Evolutionary conservation across 92 coral and sea anemone genomes (phyloP).

Genomic region (Nematostella vectensis): DNA sequence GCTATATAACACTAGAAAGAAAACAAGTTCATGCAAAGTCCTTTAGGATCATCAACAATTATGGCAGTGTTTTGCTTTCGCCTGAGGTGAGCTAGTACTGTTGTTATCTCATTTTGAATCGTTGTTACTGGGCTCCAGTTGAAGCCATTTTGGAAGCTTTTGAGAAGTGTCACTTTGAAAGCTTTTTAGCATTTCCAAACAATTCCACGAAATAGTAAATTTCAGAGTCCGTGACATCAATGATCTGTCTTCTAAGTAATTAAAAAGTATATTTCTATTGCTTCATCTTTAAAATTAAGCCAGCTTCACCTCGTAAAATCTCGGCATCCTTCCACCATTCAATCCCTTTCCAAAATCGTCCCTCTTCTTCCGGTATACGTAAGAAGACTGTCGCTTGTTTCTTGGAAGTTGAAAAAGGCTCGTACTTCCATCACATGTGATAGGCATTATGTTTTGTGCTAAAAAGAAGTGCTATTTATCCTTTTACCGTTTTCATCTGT

Average conservation of each 20-base stretch:
- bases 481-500: too few relatives aligned
- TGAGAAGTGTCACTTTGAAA: conserved; percentile 25
- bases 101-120: not conserved
- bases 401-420: too few relatives aligned
- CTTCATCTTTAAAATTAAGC: not conserved
- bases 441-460: too few relatives aligned
- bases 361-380: too few relatives aligned
- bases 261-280: too few relatives aligned
- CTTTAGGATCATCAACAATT: conserved; percentile 5
- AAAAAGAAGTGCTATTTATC: too few relatives aligned
- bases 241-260: not conserved
- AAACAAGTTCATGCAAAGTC: not conserved
- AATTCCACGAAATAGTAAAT: conserved; percentile 2
- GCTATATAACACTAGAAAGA: conserved; percentile 14
- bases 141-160: conserved; percentile 29
- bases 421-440: too few relatives aligned
- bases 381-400: too few relatives aligned
- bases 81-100: conserved; percentile 10
- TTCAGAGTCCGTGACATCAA: too few relatives aligned
- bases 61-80: conserved; percentile 14
- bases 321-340: too few relatives aligned
- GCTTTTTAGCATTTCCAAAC: conserved; percentile 10
- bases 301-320: not conserved
- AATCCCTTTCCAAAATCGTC: too few relatives aligned
- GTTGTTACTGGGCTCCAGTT: conserved; percentile 11